Evolutionary conservation across 2,888 invertebrate genomes (phyloP), one percentile per base, ranked within the genome.

Genomic region (Leucania comma): DNA sequence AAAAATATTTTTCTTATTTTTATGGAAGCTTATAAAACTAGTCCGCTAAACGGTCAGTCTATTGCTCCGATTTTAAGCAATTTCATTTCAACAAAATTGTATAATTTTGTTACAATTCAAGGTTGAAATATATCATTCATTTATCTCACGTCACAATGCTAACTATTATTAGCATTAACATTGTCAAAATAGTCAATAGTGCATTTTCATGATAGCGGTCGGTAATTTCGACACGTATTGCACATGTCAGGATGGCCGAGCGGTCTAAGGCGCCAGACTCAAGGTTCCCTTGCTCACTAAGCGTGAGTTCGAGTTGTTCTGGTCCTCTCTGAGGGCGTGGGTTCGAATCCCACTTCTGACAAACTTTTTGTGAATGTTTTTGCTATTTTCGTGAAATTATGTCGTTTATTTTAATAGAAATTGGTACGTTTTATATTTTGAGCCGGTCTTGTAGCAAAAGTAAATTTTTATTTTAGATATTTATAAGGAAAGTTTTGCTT

Each of bases 341-440:
- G 81, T 81, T 79, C 79, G 59, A 79, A 81, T 79, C 78, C 83
- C 79, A 79, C 80, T 82, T 82, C 79, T 79, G 83, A 79, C 83
- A 82, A 78, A 74, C 73, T 79, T 79, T 79, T 79, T 79, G 83
- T 79, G 5, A 38, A 65, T 68, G 20, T 75, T 68, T 79, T n/a
- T 69, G 8, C 0, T 22, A 42, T 63, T 75, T 81, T 77, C 9
- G 6, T 42, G 32, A 24, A 62, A 38, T 35, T 57, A 20, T 59
- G 9, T 32, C 59, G 20, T 76, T 56, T 75, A 17, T 29, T 38
- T 17, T 12, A 0, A 1, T 10, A 56, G 5, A 5, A 76, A 5
- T 42, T 60, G 48, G 51, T 14, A 50, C 5, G 46, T 9, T 38
- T 70, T 42, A 0, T 22, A 46, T 42, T 32, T 68, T 17, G 6